Conservation (phyloP, 2,113 vertebrate species). For the Sminthopsis crassicaudata region DNA sequence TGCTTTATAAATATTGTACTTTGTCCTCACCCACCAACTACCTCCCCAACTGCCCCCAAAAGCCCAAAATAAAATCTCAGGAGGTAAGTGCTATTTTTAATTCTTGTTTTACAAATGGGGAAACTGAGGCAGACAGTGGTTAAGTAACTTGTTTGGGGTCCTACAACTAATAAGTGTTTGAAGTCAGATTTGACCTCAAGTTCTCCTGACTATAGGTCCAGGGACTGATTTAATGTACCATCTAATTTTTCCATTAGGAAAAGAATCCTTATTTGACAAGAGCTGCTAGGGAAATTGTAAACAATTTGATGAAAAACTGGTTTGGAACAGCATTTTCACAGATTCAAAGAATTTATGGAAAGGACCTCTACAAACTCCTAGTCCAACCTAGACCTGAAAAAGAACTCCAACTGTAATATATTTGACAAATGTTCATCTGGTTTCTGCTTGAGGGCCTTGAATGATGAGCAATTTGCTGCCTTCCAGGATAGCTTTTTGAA, state of each 20-base stretch:
- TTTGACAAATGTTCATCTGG: background rate
- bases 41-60: too few relatives aligned
- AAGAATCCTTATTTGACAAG: background rate
- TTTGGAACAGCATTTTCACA: background rate
- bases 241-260: background rate
- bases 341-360: background rate
- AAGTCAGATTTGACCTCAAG: background rate
- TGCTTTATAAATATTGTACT: background rate
- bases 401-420: background rate
- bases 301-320: background rate
- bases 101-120: background rate
- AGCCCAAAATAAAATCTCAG: background rate
- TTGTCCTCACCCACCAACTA: background rate
- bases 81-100: background rate
- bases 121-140: background rate
- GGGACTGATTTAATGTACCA: background rate
- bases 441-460: background rate
- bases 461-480: background rate
- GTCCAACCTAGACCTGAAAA: background rate
- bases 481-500: background rate
- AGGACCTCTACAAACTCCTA: background rate
- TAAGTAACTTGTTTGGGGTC: background rate
- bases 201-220: background rate
- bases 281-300: background rate
- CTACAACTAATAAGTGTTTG: background rate